Evolutionary conservation across 1,140 invertebrate species (phyloP).

Genomic region (Penaeus chinensis): DNA sequence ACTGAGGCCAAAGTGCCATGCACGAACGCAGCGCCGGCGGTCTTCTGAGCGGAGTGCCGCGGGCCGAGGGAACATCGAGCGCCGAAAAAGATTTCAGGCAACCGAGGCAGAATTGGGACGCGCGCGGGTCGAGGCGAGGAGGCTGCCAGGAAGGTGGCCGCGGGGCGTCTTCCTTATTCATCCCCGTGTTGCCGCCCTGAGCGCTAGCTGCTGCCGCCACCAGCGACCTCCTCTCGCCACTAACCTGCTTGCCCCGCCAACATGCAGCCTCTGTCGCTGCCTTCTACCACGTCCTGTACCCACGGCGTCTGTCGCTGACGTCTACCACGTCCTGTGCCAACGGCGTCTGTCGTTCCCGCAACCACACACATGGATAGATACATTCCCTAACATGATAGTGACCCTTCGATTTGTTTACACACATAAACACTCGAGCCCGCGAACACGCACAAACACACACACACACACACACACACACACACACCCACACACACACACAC

Average conservation of each 20-base stretch:
- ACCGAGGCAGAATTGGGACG: neutral
- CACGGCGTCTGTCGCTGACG: neutral
- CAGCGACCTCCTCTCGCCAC: neutral
- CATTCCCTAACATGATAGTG: too few species aligned
- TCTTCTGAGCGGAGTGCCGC: too few species aligned
- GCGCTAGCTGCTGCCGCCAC: neutral
- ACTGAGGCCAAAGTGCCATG: neutral
- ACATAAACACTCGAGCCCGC: too few species aligned
- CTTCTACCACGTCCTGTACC: neutral
- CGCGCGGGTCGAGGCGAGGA: neutral
- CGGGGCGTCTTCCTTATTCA: slow-evolving; percentile 46
- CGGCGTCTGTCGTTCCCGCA: too few species aligned
- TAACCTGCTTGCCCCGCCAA: neutral
- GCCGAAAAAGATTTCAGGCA: neutral
- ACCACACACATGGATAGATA: too few species aligned
- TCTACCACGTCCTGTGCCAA: too few species aligned
- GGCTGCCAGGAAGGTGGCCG: slow-evolving; percentile 26
- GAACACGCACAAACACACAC: too few species aligned
- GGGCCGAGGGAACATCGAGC: neutral
- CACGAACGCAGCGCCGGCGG: too few species aligned
- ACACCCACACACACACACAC: neutral
- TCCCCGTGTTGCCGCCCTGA: slow-evolving; percentile 22
- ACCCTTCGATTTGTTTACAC: too few species aligned
- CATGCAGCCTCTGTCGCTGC: neutral
- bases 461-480: too few species aligned